A percentile compares a stretch with the other conserved stretches of the same genome.
Evolutionary conservation across 2,113 vertebrate species (phyloP).

Genomic region (Protomyctophum bolini): DNA sequence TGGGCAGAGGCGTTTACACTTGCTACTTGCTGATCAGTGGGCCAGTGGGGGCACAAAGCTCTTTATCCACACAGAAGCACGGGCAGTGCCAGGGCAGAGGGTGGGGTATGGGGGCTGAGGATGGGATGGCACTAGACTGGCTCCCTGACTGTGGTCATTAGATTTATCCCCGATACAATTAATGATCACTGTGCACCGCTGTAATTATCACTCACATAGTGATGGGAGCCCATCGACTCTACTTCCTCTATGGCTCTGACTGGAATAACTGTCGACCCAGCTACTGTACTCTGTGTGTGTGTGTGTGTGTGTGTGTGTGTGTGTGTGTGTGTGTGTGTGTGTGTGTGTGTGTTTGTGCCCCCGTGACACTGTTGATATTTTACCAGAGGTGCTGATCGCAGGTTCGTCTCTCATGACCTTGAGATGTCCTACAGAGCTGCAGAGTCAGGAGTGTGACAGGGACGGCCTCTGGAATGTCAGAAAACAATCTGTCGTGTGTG

Average conservation of each 20-base stretch:
- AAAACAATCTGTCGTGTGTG: constrained; percentile 12
- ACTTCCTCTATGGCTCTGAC: constrained; percentile 12
- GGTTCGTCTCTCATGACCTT: constrained; percentile 61
- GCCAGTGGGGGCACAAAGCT: constrained; percentile 69
- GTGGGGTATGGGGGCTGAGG: constrained; percentile 7
- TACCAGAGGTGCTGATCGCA: constrained; percentile 63
- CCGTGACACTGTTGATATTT: constrained; percentile 15
- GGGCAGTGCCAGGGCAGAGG: constrained; percentile 46
- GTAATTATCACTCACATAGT: constrained; percentile 45
- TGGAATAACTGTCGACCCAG: neutral
- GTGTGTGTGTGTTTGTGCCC: constrained; percentile 35
- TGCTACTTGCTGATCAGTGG: constrained; percentile 72
- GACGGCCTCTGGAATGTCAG: constrained; percentile 20
- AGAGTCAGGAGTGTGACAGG: constrained; percentile 53
- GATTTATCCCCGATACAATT: constrained; percentile 36
- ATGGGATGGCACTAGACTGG: constrained; percentile 36
- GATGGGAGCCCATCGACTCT: neutral
- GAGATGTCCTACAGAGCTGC: constrained; percentile 64
- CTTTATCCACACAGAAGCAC: constrained; percentile 75
- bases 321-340: constrained; percentile 23
- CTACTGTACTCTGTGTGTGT: neutral
- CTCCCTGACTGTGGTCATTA: constrained; percentile 35
- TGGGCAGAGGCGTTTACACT: constrained; percentile 70
- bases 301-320: constrained; percentile 19
- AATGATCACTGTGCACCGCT: constrained; percentile 34